phyloP scores from a whole-genome alignment of 2,797 vertebrate genomes.

The Takifugu rubripes region DNA sequence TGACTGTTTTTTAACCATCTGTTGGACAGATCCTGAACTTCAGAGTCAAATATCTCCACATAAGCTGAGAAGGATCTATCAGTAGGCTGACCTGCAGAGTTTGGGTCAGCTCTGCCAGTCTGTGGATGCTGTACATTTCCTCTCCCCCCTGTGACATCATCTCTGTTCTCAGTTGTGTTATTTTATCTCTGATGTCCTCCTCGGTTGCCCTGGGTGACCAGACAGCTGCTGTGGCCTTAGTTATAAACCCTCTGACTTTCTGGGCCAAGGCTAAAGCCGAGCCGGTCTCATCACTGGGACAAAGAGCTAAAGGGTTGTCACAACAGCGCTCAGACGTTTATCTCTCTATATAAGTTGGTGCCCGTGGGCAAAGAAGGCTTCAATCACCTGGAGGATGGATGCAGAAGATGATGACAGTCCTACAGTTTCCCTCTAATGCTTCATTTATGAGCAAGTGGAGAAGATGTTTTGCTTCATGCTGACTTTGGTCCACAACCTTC shows the following conservation, averaged over 20 bases:
- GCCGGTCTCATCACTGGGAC: conserved; percentile 60
- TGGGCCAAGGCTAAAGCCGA: conserved; percentile 73
- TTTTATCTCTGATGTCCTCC: conserved; percentile 43
- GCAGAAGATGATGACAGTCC: conserved; percentile 74
- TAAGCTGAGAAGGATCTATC: not conserved
- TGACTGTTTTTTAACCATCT: conserved; percentile 82
- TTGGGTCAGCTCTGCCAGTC: conserved; percentile 66
- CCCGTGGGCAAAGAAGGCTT: not conserved
- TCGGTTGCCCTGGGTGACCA: conserved; percentile 73
- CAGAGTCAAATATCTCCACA: not conserved
- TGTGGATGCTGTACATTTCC: conserved; percentile 45
- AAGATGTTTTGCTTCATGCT: conserved; percentile 36
- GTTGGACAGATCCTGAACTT: conserved; percentile 12
- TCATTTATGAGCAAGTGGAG: conserved; percentile 69
- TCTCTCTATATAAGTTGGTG: not conserved
- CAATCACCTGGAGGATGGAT: conserved; percentile 75
- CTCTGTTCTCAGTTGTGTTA: conserved; percentile 57
- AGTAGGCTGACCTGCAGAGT: conserved; percentile 75
- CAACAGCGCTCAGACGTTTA: not conserved
- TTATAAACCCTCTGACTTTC: conserved; percentile 59
- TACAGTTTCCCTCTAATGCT: conserved; percentile 77
- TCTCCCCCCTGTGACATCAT: conserved; percentile 62
- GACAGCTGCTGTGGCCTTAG: conserved; percentile 47
- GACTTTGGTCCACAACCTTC: conserved; percentile 54
- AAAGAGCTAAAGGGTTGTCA: conserved; percentile 29